Evolutionary conservation across 2,888 invertebrate genomes (phyloP).

Genomic region (Anoplius nigerrimus): DNA sequence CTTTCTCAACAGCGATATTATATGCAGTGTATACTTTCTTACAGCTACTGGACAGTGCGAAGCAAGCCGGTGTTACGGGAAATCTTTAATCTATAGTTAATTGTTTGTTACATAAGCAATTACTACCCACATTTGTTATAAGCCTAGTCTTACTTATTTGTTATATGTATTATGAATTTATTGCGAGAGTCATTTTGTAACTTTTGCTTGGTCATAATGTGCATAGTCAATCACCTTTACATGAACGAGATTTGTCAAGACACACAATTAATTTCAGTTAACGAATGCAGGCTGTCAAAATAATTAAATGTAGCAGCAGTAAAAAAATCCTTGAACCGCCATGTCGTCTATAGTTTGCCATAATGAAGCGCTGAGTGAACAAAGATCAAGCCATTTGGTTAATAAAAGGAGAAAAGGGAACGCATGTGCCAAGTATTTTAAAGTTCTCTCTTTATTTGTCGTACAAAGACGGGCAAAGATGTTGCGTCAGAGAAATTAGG

Average conservation of each 20-base stretch:
- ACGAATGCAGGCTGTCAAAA: constrained; percentile 6
- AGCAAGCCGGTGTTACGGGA: constrained; percentile 31
- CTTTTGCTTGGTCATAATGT: not conserved
- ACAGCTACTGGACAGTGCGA: constrained; percentile 33
- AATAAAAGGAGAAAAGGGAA: constrained; percentile 2
- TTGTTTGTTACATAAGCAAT: not conserved
- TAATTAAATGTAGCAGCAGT: constrained; percentile 17
- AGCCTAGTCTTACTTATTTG: constrained; percentile 5
- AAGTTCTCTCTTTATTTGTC: no score
- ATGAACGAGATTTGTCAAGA: constrained; percentile 5
- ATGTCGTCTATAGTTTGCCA: constrained; percentile 15
- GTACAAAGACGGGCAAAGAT: no score
- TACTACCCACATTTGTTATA: constrained; percentile 6
- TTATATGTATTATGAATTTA: constrained; percentile 1
- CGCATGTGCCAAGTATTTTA: constrained; percentile 20
- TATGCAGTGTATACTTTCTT: not conserved
- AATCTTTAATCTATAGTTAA: constrained; percentile 26
- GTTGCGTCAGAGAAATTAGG: no score
- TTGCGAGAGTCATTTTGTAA: constrained; percentile 1
- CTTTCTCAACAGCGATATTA: no score
- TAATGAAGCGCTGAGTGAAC: not conserved
- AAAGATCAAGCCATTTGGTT: constrained; percentile 11
- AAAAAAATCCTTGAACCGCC: constrained; percentile 21
- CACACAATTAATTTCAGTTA: not conserved
- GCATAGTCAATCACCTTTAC: not conserved